A percentile compares a stretch with the other conserved stretches of the same genome.
Conservation (phyloP, 2,797 vertebrate genomes). For the Sandelia bainsii region DNA sequence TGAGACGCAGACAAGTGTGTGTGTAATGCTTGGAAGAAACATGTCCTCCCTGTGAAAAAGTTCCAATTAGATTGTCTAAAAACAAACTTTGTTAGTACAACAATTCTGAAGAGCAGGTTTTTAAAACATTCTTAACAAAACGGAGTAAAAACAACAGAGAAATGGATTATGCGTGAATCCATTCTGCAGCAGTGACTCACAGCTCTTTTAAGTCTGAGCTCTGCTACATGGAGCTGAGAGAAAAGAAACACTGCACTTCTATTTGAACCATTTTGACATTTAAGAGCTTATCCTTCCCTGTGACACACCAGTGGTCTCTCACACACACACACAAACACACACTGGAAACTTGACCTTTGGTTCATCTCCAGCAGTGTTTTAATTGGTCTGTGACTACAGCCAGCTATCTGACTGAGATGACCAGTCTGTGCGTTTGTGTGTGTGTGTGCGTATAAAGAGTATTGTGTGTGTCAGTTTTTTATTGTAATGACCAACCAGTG, state of each 20-base stretch:
- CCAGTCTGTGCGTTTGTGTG: not conserved
- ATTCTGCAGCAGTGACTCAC: not conserved
- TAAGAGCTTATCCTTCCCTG: conserved; percentile 44
- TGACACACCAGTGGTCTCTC: conserved; percentile 24
- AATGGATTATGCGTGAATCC: too few relatives aligned
- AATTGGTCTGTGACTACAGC: conserved; percentile 65
- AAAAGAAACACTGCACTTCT: conserved; percentile 15
- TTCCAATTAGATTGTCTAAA: too few relatives aligned
- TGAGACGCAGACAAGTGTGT: too few relatives aligned
- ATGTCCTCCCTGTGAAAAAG: too few relatives aligned
- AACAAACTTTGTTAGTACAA: too few relatives aligned
- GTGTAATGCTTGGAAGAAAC: too few relatives aligned
- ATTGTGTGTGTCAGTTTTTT: not conserved
- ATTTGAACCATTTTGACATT: conserved; percentile 57
- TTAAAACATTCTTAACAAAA: too few relatives aligned
- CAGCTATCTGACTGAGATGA: conserved; percentile 35
- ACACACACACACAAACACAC: conserved; percentile 18
- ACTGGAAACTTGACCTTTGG: conserved; percentile 63
- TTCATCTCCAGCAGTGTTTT: conserved; percentile 63
- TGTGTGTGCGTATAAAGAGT: not conserved
- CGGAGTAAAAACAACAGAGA: too few relatives aligned
- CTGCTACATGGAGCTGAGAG: conserved; percentile 6
- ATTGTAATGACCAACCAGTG: too few relatives aligned
- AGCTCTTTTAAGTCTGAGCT: not conserved
- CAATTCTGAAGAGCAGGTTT: too few relatives aligned